phyloP scores from a whole-genome alignment of 2,797 vertebrate genomes.

The Acipenser ruthenus region DNA sequence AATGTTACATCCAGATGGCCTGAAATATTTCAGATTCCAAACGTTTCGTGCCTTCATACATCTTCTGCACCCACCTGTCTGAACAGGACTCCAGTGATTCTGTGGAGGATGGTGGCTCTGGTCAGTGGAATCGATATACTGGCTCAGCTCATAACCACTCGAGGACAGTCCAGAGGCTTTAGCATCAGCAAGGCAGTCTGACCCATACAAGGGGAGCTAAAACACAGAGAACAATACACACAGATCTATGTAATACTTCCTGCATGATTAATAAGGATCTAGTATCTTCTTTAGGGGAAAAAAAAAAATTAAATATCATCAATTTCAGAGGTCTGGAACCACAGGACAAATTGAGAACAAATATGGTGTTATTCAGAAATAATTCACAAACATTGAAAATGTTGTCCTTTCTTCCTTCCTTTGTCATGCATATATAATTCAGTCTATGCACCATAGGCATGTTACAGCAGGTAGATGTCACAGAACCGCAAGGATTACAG shows the following conservation, averaged over 20 bases:
- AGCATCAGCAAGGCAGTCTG: conserved; percentile 53
- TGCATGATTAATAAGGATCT: not conserved
- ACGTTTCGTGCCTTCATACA: too few relatives aligned
- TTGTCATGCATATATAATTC: too few relatives aligned
- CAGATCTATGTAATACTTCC: too few relatives aligned
- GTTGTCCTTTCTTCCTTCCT: too few relatives aligned
- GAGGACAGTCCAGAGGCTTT: conserved; percentile 74
- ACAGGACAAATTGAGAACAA: too few relatives aligned
- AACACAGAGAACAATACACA: not conserved
- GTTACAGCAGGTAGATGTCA: too few relatives aligned
- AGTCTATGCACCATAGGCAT: too few relatives aligned
- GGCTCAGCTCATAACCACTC: conserved; percentile 78
- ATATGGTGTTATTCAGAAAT: too few relatives aligned
- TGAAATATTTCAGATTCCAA: too few relatives aligned
- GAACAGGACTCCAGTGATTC: conserved; percentile 33
- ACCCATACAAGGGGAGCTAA: conserved; percentile 33
- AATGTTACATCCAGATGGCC: too few relatives aligned
- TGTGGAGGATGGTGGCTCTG: conserved; percentile 9
- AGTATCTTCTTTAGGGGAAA: not conserved
- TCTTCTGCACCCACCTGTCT: conserved; percentile 40
- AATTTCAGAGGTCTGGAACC: not conserved
- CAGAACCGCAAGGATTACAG: too few relatives aligned
- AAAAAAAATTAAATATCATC: not conserved
- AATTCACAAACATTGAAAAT: too few relatives aligned
- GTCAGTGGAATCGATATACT: conserved; percentile 67